phyloP scores from a whole-genome alignment of 2,888 invertebrate genomes.

The Ornithoptera alexandrae region DNA sequence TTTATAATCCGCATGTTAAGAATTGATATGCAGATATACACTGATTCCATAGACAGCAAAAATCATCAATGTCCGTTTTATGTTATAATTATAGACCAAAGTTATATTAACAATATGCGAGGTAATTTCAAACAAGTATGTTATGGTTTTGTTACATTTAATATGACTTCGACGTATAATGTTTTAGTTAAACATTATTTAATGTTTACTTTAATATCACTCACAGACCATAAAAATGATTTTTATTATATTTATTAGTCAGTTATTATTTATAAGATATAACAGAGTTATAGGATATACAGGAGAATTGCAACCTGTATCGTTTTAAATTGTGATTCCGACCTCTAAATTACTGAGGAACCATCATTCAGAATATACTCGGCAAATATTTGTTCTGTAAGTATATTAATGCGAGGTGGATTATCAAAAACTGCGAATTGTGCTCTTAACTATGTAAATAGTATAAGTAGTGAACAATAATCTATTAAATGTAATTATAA shows the following conservation, averaged over 20 bases:
- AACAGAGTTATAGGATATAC: not conserved
- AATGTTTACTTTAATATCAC: not conserved
- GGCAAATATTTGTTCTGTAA: not conserved
- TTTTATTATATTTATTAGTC: not conserved
- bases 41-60: not conserved
- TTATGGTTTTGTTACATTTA: constrained; percentile 6
- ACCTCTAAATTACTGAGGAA: not conserved
- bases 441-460: not conserved
- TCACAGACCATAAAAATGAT: not conserved
- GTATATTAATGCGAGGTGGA: not conserved
- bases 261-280: not conserved
- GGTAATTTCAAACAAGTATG: constrained; percentile 2
- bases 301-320: not conserved
- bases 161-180: constrained; percentile 4
- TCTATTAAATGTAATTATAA: not conserved
- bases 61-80: not conserved
- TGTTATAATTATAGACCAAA: constrained; percentile 2
- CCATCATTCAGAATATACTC: not conserved
- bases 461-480: not conserved
- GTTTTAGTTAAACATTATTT: constrained; percentile 1
- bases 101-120: not conserved
- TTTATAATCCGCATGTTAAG: not conserved
- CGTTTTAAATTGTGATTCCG: not conserved
- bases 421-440: not conserved
- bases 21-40: not conserved